Evolutionary conservation across 2,797 vertebrate species (phyloP).

Genomic region (Centroberyx gerrardi): DNA sequence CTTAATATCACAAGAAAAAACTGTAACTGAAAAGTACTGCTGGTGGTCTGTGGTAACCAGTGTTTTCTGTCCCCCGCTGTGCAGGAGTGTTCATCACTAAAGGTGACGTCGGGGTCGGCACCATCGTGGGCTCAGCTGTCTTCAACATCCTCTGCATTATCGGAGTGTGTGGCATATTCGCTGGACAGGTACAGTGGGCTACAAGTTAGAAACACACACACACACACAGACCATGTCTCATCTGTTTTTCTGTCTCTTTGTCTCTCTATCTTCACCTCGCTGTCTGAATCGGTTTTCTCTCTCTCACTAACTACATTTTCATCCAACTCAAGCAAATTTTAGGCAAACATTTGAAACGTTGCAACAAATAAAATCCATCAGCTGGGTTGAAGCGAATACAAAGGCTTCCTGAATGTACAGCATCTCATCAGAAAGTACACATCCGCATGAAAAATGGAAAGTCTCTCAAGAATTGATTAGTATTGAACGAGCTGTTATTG

Average conservation of each 20-base stretch:
- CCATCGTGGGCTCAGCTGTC: conserved; percentile 97
- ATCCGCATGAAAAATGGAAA: too few species aligned
- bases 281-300: background rate
- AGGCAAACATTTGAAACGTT: too few species aligned
- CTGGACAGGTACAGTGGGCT: conserved; percentile 88
- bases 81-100: conserved; percentile 98
- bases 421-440: too few species aligned
- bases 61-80: conserved; percentile 1
- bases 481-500: too few species aligned
- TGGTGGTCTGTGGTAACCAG: background rate
- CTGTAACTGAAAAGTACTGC: background rate
- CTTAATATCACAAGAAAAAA: background rate
- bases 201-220: background rate
- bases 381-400: too few species aligned
- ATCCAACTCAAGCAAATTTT: too few species aligned
- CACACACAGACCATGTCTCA: background rate
- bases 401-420: too few species aligned
- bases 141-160: conserved; percentile 99
- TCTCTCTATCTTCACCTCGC: background rate
- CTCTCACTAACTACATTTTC: too few species aligned
- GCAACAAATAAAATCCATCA: too few species aligned
- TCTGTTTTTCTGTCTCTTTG: background rate
- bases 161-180: conserved; percentile 95
- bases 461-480: too few species aligned
- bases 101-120: conserved; percentile 96